Percentiles rank a stretch among this genome's conserved stretches.
Evolutionary conservation across 2,888 invertebrate species (phyloP).

Genomic region (Epistrophella euchroma): DNA sequence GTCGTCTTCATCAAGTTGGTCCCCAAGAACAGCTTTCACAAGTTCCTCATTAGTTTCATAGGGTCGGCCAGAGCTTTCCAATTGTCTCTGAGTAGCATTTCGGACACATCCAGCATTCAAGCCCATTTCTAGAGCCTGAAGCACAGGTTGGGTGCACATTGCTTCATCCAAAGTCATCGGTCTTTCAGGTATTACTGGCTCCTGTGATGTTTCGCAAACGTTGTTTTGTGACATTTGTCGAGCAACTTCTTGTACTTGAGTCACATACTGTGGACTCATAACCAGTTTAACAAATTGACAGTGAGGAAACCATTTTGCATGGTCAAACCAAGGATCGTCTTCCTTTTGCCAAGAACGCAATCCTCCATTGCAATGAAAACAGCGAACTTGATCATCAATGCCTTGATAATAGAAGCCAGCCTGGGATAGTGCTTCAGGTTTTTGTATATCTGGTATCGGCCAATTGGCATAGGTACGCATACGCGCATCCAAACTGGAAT

Average conservation of each 20-base stretch:
- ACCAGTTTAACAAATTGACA: constrained; percentile 93
- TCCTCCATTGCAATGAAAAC: constrained; percentile 97
- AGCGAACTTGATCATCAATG: constrained; percentile 89
- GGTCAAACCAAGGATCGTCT: constrained; percentile 97
- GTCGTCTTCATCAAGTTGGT: constrained; percentile 86
- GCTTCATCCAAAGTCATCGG: constrained; percentile 82
- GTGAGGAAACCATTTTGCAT: constrained; percentile 96
- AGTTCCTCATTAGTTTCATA: constrained; percentile 89
- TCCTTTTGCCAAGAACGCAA: constrained; percentile 94
- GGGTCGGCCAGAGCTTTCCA: constrained; percentile 86
- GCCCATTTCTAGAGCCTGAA: constrained; percentile 86
- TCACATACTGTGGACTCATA: constrained; percentile 92
- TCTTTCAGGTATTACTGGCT: constrained; percentile 34
- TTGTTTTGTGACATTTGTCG: constrained; percentile 69
- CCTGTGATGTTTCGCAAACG: constrained; percentile 52
- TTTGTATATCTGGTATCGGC: constrained; percentile 91
- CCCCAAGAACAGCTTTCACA: constrained; percentile 89
- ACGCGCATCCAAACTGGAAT: constrained; percentile 88
- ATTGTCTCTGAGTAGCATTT: constrained; percentile 85
- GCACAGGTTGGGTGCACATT: constrained; percentile 83
- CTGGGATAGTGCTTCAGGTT: constrained; percentile 90
- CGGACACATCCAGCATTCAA: constrained; percentile 86
- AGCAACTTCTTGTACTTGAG: constrained; percentile 81
- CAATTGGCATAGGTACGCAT: constrained; percentile 90
- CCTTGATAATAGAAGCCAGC: constrained; percentile 96